Base-by-base conservation (phyloP, 2,888 invertebrate species). In the Lasioglossum vierecki region DNA sequence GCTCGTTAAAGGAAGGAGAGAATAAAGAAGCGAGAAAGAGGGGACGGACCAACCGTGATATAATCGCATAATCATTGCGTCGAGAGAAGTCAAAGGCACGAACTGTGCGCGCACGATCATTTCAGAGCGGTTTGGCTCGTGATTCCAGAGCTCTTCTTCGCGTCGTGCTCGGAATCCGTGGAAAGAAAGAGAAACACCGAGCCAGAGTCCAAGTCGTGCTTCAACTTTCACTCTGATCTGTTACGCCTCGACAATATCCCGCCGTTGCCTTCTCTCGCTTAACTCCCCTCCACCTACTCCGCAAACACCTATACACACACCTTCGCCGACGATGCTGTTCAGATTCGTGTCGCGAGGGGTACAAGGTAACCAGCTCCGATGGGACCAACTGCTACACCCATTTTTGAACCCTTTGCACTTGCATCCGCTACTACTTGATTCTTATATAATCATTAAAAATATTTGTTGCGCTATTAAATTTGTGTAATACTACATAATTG, bases 181-280 rank as follows among this genome's bases (percentile, higher is more conserved):
- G 76, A 70, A 73, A 77, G 80, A 76, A 76, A 77, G 80, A 83
- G 81, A 78, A 82, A 85, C 79, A 77, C 44, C 74, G 71, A 53
- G 74, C 68, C 80, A 57, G 70, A 77, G 66, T 80, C 72, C 41
- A 83, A 89, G 88, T 91, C 91, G 91, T 92, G 91, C 90, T 87
- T 91, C 90, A 90, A 93, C 93, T 93, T 93, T 93, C 93, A 93
- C 93, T 93, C 91, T 91, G 93, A 93, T 92, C 92, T 90, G 91
- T 91, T 91, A 91, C 91, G 92, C 89, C 91, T 92, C 92, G 91
- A 91, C 90, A 91, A 93, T 93, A 92, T 91, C 83, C 89, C 87
- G 84, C 85, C 85, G 35, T 22, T 84, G 86, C 83, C 83, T 87
- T 84, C 83, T 84, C 86, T 85, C 80, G 44, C 74, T 86, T 85